Percentiles rank a stretch among this genome's conserved stretches.
These are phyloP conservation scores for Xenus cinereus DNA, from an alignment of 2,113 vertebrate species.

Conservation along the genomic window DNA sequence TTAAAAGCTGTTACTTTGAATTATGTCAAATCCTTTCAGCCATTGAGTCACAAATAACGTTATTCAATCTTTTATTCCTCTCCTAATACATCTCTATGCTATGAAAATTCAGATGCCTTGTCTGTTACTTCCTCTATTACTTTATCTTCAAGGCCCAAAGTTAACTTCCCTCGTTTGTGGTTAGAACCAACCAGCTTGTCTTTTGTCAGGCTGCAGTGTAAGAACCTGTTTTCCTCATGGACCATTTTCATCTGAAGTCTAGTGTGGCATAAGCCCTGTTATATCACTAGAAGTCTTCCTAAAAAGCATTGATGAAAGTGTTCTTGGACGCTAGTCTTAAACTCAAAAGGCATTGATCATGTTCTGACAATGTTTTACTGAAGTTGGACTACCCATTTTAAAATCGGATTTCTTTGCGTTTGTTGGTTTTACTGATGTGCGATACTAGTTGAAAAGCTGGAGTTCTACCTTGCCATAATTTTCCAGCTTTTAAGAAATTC, in stretches of 20 bases:
- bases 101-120: neutral
- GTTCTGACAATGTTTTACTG: neutral
- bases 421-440: neutral
- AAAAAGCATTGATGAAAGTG: neutral
- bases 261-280: neutral
- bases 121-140: neutral
- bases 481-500: neutral
- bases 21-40: neutral
- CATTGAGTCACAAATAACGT: neutral
- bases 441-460: neutral
- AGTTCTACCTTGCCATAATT: neutral
- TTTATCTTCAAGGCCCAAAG: neutral
- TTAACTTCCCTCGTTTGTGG: neutral
- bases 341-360: neutral
- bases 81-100: neutral
- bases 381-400: neutral
- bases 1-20: neutral
- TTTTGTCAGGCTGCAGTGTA: neutral
- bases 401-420: neutral
- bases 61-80: neutral
- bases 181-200: neutral
- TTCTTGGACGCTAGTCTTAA: neutral
- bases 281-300: neutral
- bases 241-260: neutral
- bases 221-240: neutral